A percentile compares a stretch with the other conserved stretches of the same genome.
Evolutionary conservation across 35 echinoderm and acorn worm genomes (phyloP).

Genomic region (Ptychodera flava): DNA sequence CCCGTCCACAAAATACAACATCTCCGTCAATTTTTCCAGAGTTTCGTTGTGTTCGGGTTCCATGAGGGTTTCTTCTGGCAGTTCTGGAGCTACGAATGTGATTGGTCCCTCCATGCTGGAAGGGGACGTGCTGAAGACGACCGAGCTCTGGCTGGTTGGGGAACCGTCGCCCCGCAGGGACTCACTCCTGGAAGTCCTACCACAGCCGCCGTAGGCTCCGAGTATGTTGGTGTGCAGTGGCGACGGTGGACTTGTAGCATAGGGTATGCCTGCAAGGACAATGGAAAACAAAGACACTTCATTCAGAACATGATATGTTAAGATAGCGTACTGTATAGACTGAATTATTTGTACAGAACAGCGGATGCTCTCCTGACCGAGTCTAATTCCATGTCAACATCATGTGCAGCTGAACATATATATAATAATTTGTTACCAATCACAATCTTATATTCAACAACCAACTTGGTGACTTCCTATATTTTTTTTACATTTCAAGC

Average conservation of each 20-base stretch:
- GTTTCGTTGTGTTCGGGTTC: slow-evolving; percentile 94
- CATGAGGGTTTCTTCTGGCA: slow-evolving; percentile 87
- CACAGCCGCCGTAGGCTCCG: neutral
- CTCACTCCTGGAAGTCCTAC: slow-evolving; percentile 16
- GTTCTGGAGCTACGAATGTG: slow-evolving; percentile 89
- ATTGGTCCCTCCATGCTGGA: slow-evolving; percentile 99
- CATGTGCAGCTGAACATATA: no score
- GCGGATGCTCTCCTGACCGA: no score
- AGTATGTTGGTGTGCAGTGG: neutral
- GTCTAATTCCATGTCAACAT: no score
- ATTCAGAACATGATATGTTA: no score
- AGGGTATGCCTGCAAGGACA: neutral
- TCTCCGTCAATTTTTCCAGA: slow-evolving; percentile 73
- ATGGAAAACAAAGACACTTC: no score
- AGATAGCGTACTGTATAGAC: no score
- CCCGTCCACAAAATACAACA: slow-evolving; percentile 70
- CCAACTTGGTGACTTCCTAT: no score
- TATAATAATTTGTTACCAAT: no score
- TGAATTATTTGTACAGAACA: no score
- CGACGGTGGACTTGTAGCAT: neutral
- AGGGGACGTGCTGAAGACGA: slow-evolving; percentile 83
- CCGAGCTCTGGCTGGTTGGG: slow-evolving; percentile 86
- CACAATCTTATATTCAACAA: no score
- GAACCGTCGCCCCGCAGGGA: slow-evolving; percentile 59
- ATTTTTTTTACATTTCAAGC: no score